phyloP scores from a whole-genome alignment of 2,113 vertebrate genomes.

The Corydoras sp. region DNA sequence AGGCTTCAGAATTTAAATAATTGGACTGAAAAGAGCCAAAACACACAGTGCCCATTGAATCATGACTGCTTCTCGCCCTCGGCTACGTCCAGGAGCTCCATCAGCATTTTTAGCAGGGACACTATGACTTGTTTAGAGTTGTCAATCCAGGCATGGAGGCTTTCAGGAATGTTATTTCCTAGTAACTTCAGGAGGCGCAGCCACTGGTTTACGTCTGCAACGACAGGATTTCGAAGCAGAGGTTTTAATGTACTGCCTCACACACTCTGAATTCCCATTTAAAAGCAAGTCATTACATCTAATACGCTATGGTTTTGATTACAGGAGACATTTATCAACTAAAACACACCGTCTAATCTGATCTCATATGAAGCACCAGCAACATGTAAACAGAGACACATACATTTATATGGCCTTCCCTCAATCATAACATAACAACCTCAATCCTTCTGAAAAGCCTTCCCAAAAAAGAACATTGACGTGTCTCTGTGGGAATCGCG shows the following conservation, averaged over 20 bases:
- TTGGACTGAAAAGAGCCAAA: background rate
- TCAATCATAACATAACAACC: background rate
- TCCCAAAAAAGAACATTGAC: background rate
- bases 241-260: constrained; percentile 32
- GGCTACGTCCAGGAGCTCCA: constrained; percentile 52
- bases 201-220: constrained; percentile 69
- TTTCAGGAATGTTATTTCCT: constrained; percentile 61
- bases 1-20: background rate
- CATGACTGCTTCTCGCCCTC: constrained; percentile 35
- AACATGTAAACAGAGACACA: background rate
- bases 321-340: background rate
- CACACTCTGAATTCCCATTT: constrained; percentile 14
- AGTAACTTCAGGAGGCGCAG: constrained; percentile 63
- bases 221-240: constrained; percentile 58
- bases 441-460: background rate
- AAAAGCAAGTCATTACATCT: constrained; percentile 6
- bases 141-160: constrained; percentile 59
- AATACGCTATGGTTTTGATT: background rate
- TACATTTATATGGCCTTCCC: background rate
- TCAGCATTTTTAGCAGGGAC: constrained; percentile 56
- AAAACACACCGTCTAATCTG: background rate
- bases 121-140: constrained; percentile 51
- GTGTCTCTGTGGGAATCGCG: background rate
- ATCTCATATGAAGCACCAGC: background rate
- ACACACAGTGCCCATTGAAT: background rate